Base-by-base conservation (phyloP, 1,140 invertebrate genomes). In the Eumaeus atala region DNA sequence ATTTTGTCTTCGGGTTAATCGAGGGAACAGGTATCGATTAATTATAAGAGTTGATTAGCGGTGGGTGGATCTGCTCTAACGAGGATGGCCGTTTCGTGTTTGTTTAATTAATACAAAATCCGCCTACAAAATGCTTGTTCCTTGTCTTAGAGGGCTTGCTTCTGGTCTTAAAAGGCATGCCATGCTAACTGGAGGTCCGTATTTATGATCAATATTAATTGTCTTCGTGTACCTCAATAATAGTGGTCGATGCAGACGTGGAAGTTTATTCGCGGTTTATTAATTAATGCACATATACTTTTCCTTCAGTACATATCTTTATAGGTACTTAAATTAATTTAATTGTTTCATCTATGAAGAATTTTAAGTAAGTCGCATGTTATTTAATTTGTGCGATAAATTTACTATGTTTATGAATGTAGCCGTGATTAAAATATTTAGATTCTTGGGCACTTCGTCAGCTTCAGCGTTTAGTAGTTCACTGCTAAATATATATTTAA, bases 1-100 rank as follows among this genome's bases (percentile, higher is more conserved):
- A 72, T 76, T 73, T 70, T 64, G 64, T 72, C 61, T 73, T 56
- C 51, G 33, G 16, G 51, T 42, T 53, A 53, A 47, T 53, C 51
- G 51, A 35, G 48, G 36, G 54, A 57, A 58, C 59, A 58, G 44
- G 67, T 66, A 75, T 70, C 72, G 74, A 77, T 79, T 75, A 77
- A 81, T 75, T 77, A 74, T 68, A 52, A 61, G 68, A 74, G 70
- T 77, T 77, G 73, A 80, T 82, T 77, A 75, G 69, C 57, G 57
- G 64, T 72, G 65, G 78, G 78, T 74, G 78, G 70, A 61, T 63
- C 52, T n/a, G 34, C 49, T 54, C 66, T 70, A 79, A 72, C 66
- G 65, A 77, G 70, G n/a, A 59, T 64, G 66, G 64, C 68, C 66
- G 64, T 58, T 66, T 67, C 64, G 67, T 77, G 74, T 77, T 77